Evolutionary conservation across 1,140 invertebrate species (phyloP).

Genomic region (Ips typographus): DNA sequence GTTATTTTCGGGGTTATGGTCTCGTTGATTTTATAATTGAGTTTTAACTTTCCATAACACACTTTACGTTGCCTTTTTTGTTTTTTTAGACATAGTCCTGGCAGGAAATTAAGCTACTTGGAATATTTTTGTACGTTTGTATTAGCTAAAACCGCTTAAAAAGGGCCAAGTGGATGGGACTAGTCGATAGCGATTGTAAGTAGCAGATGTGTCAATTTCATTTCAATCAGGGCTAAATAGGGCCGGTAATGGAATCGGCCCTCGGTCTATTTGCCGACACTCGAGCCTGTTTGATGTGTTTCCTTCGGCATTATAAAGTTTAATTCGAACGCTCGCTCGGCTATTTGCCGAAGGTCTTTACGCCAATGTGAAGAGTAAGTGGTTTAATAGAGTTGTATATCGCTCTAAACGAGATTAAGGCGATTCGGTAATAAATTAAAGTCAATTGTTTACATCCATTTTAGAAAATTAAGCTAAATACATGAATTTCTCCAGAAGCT

Average conservation of each 20-base stretch:
- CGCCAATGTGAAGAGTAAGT: constrained; percentile 19
- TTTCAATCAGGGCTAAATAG: constrained; percentile 54
- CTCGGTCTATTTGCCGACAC: constrained; percentile 53
- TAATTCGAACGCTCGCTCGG: constrained; percentile 13
- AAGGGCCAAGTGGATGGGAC: constrained; percentile 19
- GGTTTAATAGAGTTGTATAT: constrained; percentile 24
- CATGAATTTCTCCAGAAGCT: no score
- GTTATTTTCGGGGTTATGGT: constrained; percentile 13
- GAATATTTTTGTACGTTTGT: not conserved
- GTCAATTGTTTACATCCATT: no score
- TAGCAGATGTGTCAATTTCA: constrained; percentile 55
- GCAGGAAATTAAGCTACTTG: not conserved
- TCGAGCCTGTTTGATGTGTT: constrained; percentile 40
- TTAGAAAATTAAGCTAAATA: no score
- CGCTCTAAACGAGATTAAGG: no score
- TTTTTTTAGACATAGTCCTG: not conserved
- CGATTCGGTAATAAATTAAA: no score
- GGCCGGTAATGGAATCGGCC: constrained; percentile 52
- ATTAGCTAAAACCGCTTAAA: constrained; percentile 7
- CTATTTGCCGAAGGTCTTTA: constrained; percentile 26
- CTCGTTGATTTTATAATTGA: constrained; percentile 11
- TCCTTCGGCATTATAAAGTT: constrained; percentile 27
- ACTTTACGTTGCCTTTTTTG: not conserved
- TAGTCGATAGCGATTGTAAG: constrained; percentile 41
- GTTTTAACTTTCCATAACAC: constrained; percentile 13